Base-by-base conservation (phyloP, 2,113 vertebrate genomes). In the Mesembrinibis cayennensis region DNA sequence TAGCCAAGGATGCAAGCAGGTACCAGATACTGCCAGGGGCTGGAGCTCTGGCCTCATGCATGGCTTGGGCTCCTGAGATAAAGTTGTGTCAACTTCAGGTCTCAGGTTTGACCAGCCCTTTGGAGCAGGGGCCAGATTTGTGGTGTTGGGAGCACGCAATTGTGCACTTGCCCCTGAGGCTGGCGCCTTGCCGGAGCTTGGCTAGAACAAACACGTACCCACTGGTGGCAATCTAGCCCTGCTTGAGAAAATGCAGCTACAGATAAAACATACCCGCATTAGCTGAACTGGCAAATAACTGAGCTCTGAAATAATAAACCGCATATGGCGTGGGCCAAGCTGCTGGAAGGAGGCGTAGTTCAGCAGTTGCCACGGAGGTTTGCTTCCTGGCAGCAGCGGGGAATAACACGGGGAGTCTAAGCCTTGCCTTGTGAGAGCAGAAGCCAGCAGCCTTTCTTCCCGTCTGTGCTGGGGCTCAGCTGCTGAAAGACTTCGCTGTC, bases 21-120 rank as follows among this genome's bases (percentile, higher is more conserved):
- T 96, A 94, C 92, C 93, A 81, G 89, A 19, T 91, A 93, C 96
- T 91, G 89, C 95, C 91, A 96, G 95, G 47, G 87, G 92, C 96
- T 96, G 96, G 92, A 96, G 92, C 95, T 95, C 89, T 93, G 93
- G 81, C 50, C 40, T 89, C 67, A 5, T 44, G 13, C 63, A 66
- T n/a, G 81, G 40, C 44, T 91, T 49, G 34, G 49, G n/a, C 30
- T 74, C 40, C 22, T 36, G 21, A 5, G 34, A 69, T 26, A 29
- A 66, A 87, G 59, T 20, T 20, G 12, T 77, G 20, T 81, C 45
- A 32, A 40, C 25, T n/a, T 30, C 17, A 2, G 26, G 25, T 77
- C 58, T 52, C 45, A 10, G 34, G 36, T 62, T 58, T 30, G 71
- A 67, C 7, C 9, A 13, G 27, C 26, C 44, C 47, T 74, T 92